Base-by-base conservation (phyloP, 2,888 invertebrate species). In the Eilema depressum region DNA sequence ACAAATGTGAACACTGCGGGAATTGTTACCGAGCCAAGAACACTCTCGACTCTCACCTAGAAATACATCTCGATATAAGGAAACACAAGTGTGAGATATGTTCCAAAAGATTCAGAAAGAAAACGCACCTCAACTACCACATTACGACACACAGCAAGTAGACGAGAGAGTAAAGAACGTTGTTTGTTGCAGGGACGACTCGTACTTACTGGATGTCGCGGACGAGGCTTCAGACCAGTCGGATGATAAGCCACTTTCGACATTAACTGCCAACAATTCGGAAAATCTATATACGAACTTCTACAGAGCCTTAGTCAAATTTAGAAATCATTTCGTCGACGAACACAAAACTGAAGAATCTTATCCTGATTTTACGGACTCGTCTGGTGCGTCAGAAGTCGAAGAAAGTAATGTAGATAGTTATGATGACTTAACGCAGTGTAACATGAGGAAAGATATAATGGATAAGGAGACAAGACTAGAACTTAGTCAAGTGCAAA, bases 141-240 rank as follows among this genome's bases (percentile, higher is more conserved):
- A 64, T 91, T 71, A 85, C 78, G 68, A 91, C 91, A 70, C 95
- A 94, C 87, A 79, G 80, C 80, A 82, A 84, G 78, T 91, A 90
- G 83, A 72, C 76, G 75, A 65, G 62, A 62, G 47, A 69, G 60
- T 70, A 70, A 70, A 70, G 28, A 28, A 67, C 79, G 81, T 88
- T 90, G 74, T 93, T 91, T 93, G 92, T 93, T 93, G 86, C 93
- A 93, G 93, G 88, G 89, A 84, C 80, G 78, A 66, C 73, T 70
- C 62, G 23, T 63, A 69, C 67, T 68, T 68, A 47, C 62, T 69
- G 69, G 76, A 78, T 25, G 66, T 68, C 30, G 37, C 70, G 25
- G 75, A 65, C 37, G 64, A 77, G 33, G 33, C 60, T 17, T 71
- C 70, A 66, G 81, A 76, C 33, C 72, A 81, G 25, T 86, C 86